Base-by-base conservation (phyloP, 2,888 invertebrate species). In the Acleris cristana region DNA sequence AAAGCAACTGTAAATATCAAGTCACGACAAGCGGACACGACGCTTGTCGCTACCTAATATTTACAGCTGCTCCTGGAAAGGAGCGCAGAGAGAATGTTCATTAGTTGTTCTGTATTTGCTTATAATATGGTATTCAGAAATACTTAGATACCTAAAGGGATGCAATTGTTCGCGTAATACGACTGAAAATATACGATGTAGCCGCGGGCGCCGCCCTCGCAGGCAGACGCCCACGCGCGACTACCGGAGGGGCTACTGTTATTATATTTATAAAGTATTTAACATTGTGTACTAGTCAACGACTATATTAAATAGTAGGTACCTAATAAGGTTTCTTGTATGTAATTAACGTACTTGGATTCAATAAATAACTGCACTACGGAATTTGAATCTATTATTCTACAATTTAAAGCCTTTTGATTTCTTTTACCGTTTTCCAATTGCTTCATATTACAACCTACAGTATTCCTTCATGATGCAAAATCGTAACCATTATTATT, bases 311-410 rank as follows among this genome's bases (percentile, higher is more conserved):
- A 63, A 67, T 63, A 63, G 67, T 63, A 67, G 67, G 67, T 67
- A 67, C 67, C 67, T 82, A 81, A 83, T 82, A 84, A 75, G 75
- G 75, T 85, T 86, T 84, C 89, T 87, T 81, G 83, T 85, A 85
- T 89, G 89, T 90, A 89, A 88, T 86, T 85, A 87, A 86, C 87
- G 83, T 81, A 75, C 87, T 89, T 89, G 81, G 83, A 85, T 88
- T 84, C 82, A 92, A 92, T 92, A 92, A 91, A 90, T 86, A 81
- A 88, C 85, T 91, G 87, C 87, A 83, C 88, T 85, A 81, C 75
- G 77, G 78, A 83, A 79, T 64, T 74, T 65, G 69, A 62, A 61
- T 72, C 68, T 82, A 87, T 83, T 89, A 82, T 90, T 87, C 44
- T 26, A 45, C 26, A 49, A 19, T 60, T 30, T 30, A n/a, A 10